These are phyloP conservation scores for Nineta flava DNA, from an alignment of 2,888 invertebrate genomes.

Conservation along the genomic window DNA sequence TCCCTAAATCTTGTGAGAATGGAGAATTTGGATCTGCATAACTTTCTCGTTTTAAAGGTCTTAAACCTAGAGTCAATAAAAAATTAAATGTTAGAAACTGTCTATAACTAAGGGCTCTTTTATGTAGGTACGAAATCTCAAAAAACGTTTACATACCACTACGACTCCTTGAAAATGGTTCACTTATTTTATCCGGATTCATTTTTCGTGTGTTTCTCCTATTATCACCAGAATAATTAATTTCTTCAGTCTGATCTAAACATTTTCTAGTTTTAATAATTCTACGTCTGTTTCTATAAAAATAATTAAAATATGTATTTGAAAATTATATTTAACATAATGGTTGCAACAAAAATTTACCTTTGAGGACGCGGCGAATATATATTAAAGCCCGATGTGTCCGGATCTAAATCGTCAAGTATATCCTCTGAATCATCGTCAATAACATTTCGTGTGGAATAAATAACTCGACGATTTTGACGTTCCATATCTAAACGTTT, in stretches of 20 bases:
- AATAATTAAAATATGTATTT: neutral
- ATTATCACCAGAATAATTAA: neutral
- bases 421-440: neutral
- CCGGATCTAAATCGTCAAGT: neutral
- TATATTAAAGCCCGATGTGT: neutral
- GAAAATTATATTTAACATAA: neutral
- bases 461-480: neutral
- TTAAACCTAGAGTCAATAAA: conserved; percentile 17
- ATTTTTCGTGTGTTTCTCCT: neutral
- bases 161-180: neutral
- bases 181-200: neutral
- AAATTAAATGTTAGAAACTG: neutral
- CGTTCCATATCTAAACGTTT: neutral
- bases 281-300: neutral
- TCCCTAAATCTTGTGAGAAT: conserved; percentile 18
- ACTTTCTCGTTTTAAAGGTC: conserved; percentile 25
- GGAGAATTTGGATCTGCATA: conserved; percentile 25
- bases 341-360: neutral
- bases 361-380: neutral
- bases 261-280: neutral
- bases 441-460: neutral
- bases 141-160: no score
- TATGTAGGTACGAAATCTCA: no score
- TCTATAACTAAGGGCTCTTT: neutral
- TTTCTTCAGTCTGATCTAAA: neutral